phyloP scores from a whole-genome alignment of 2,113 vertebrate genomes.

The Nannospalax galili region DNA sequence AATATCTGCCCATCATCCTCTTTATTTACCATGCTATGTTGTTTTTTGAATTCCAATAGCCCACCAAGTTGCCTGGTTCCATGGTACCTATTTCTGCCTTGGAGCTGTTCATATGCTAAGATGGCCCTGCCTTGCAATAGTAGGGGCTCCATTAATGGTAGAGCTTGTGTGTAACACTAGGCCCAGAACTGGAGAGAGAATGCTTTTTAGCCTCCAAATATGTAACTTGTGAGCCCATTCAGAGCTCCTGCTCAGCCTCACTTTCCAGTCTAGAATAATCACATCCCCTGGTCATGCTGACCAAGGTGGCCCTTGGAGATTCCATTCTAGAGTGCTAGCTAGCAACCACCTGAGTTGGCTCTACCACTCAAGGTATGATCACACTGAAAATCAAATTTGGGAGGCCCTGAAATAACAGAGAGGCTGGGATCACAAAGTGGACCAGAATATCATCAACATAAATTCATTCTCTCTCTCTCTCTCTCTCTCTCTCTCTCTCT shows the following conservation, averaged over 20 bases:
- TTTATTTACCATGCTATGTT: background rate
- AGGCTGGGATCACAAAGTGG: background rate
- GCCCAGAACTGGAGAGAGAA: background rate
- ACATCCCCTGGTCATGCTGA: background rate
- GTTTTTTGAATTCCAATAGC: background rate
- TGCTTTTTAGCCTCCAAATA: background rate
- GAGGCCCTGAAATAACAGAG: background rate
- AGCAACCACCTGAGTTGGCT: background rate
- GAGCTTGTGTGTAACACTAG: background rate
- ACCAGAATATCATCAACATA: too few species aligned
- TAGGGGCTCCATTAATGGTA: background rate
- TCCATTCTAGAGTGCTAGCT: background rate
- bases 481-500: too few species aligned
- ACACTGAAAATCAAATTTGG: background rate
- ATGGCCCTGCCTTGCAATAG: rapidly evolving
- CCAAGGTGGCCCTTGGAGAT: background rate
- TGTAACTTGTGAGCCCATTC: background rate
- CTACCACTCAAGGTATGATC: background rate
- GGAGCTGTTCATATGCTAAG: background rate
- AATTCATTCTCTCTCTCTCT: too few species aligned
- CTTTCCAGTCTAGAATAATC: background rate
- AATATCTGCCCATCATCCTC: background rate
- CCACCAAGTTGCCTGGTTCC: background rate
- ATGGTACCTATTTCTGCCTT: background rate
- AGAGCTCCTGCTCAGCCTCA: background rate